phyloP scores from a whole-genome alignment of 37 sponge, comb jelly and placozoan species.

The Mnemiopsis leidyi region DNA sequence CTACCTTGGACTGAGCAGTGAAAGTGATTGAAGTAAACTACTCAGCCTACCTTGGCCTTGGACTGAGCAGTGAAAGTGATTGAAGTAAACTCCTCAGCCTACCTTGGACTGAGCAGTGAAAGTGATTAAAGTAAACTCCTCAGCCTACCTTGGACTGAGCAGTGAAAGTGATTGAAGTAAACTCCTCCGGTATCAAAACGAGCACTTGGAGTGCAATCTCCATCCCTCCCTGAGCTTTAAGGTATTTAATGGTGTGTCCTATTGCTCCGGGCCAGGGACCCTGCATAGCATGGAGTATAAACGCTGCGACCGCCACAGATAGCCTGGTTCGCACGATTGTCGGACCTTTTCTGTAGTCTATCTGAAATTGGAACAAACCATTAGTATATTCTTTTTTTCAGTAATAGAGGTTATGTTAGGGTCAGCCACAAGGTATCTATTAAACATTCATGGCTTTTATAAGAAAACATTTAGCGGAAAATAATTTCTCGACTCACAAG shows the following conservation, averaged over 20 bases:
- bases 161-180: conserved; percentile 44
- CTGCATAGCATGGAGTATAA: conserved; percentile 49
- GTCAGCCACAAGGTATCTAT: too few species aligned
- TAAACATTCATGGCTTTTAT: too few species aligned
- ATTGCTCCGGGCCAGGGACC: conserved; percentile 64
- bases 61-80: conserved; percentile 47
- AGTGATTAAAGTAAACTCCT: not conserved
- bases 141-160: conserved; percentile 43
- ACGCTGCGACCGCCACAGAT: conserved; percentile 32
- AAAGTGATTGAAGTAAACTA: too few species aligned
- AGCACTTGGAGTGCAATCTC: conserved; percentile 28
- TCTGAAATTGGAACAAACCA: too few species aligned
- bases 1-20: too few species aligned
- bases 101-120: not conserved
- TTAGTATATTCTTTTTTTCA: too few species aligned
- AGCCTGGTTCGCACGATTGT: conserved; percentile 28
- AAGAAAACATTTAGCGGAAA: too few species aligned
- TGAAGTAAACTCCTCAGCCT: conserved; percentile 46
- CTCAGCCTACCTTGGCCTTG: too few species aligned
- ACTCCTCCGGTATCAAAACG: conserved; percentile 53
- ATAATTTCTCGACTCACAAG: not conserved
- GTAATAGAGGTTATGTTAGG: too few species aligned
- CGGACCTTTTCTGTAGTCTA: conserved; percentile 50
- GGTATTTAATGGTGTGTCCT: conserved; percentile 22
- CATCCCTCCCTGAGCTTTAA: not conserved